Percentiles rank a stretch among this genome's conserved stretches.
phyloP scores from a whole-genome alignment of 2,113 vertebrate genomes.

The Panthera tigris region DNA sequence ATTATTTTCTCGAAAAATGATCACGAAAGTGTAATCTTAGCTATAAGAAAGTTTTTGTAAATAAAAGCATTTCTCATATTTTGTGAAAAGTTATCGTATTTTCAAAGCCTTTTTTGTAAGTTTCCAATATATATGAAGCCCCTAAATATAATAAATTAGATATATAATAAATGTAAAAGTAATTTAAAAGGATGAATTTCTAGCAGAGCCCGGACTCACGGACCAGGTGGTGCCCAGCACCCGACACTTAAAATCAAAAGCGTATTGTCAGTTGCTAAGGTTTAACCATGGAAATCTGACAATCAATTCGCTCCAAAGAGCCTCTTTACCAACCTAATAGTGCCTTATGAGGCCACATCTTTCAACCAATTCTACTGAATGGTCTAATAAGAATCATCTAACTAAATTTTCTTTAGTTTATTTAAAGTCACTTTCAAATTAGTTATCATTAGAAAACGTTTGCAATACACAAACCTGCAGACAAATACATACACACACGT shows the following conservation, averaged over 20 bases:
- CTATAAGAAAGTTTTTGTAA: not conserved
- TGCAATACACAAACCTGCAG: not conserved
- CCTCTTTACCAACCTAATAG: not conserved
- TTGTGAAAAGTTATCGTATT: not conserved
- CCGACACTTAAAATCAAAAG: not conserved
- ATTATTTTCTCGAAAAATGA: not conserved
- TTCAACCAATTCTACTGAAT: not conserved
- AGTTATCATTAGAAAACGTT: not conserved
- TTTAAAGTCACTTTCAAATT: not conserved
- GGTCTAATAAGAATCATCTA: not conserved
- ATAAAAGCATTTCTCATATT: not conserved
- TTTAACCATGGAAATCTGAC: rapidly evolving
- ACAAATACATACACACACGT: not conserved
- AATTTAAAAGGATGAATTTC: not conserved
- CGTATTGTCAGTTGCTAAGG: not conserved
- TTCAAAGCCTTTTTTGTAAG: not conserved
- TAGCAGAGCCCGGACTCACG: not conserved
- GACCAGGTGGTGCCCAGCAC: not conserved
- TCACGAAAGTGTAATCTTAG: not conserved
- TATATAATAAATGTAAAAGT: not conserved
- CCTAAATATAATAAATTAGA: not conserved
- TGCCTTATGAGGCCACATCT: rapidly evolving
- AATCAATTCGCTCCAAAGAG: too few species aligned
- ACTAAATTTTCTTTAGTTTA: not conserved
- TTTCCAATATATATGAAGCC: not conserved